Conservation (phyloP, 2,888 invertebrate genomes). For the Osedax frankpressi region DNA sequence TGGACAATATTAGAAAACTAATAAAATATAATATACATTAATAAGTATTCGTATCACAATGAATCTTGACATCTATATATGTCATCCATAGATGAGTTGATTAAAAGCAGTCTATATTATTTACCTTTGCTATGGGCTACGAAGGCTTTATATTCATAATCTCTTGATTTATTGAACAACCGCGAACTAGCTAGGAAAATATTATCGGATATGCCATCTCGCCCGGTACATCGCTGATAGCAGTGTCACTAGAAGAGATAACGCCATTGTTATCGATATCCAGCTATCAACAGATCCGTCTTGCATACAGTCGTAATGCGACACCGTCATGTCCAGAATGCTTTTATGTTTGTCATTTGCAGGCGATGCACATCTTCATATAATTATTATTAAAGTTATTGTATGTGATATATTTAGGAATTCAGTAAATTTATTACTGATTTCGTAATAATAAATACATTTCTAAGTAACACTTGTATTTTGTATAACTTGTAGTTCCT, state of each 20-base stretch:
- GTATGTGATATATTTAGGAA: too few relatives aligned
- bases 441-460: too few relatives aligned
- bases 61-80: too few relatives aligned
- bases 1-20: too few relatives aligned
- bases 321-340: not conserved
- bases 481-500: too few relatives aligned
- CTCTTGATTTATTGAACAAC: not conserved
- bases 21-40: too few relatives aligned
- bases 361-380: not conserved
- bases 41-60: too few relatives aligned
- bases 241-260: not conserved
- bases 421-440: too few relatives aligned
- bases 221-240: not conserved
- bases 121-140: slow-evolving; percentile 2
- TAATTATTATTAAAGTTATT: too few relatives aligned
- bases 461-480: too few relatives aligned
- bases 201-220: slow-evolving; percentile 7
- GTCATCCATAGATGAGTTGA: too few relatives aligned
- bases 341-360: not conserved
- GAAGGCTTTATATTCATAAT: not conserved
- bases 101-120: too few relatives aligned
- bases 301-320: not conserved
- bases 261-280: not conserved
- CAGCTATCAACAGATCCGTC: not conserved
- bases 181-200: not conserved